Percentiles rank a stretch among this genome's conserved stretches.
phyloP scores from a whole-genome alignment of 2,888 invertebrate species.

The Alentia gelatinosa region DNA sequence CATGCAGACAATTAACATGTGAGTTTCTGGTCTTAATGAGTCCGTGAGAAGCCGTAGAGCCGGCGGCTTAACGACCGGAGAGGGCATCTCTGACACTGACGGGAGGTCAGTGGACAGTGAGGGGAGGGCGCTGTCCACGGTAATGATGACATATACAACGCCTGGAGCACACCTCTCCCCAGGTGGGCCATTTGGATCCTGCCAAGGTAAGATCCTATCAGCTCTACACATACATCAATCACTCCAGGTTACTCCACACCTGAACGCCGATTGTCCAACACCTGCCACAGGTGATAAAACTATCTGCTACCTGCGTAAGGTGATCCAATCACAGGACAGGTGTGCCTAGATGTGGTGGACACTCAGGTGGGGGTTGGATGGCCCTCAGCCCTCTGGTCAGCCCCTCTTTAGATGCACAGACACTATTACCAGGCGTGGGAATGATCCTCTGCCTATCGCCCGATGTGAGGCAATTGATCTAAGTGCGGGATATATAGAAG shows the following conservation, averaged over 20 bases:
- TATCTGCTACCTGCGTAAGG: slow-evolving; percentile 5
- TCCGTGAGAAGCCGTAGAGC: not conserved
- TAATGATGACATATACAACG: not conserved
- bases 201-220: not conserved
- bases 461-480: too few relatives aligned
- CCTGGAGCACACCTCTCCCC: not conserved
- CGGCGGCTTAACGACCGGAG: not conserved
- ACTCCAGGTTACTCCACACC: not conserved
- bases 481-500: too few relatives aligned
- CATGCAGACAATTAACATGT: too few relatives aligned
- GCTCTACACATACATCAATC: not conserved
- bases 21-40: too few relatives aligned
- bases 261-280: not conserved
- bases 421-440: too few relatives aligned
- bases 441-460: too few relatives aligned
- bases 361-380: too few relatives aligned
- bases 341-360: not conserved
- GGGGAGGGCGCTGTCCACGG: not conserved
- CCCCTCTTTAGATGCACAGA: too few relatives aligned
- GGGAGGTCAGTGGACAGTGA: not conserved
- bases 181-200: not conserved
- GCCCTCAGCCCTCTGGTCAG: too few relatives aligned
- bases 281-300: not conserved
- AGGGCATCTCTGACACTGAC: not conserved
- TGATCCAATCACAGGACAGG: not conserved